These are phyloP conservation scores for Sphaerodactylus townsendi DNA, from an alignment of 2,113 vertebrate genomes.

Conservation along the genomic window DNA sequence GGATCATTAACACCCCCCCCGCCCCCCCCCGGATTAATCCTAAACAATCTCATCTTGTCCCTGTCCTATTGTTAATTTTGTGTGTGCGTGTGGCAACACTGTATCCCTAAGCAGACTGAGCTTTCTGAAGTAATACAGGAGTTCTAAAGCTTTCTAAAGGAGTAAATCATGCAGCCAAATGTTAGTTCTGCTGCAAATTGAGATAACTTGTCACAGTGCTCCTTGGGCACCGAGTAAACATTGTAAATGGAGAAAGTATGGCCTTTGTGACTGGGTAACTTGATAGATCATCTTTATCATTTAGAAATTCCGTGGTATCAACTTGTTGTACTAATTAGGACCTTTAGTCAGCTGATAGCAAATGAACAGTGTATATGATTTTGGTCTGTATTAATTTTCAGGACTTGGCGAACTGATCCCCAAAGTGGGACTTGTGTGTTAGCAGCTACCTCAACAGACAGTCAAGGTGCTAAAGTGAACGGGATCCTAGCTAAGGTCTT, in stretches of 20 bases:
- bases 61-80: not conserved
- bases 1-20: not conserved
- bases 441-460: conserved; percentile 73
- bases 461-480: conserved; percentile 45
- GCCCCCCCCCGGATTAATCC: not conserved
- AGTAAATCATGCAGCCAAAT: not conserved
- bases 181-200: not conserved
- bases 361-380: not conserved
- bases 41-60: not conserved
- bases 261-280: not conserved
- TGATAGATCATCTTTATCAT: no score
- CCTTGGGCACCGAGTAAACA: not conserved
- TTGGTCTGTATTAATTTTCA: conserved; percentile 34
- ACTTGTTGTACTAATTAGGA: not conserved
- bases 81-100: not conserved
- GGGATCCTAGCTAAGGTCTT: conserved; percentile 72
- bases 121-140: not conserved
- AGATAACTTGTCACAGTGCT: not conserved
- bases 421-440: conserved; percentile 69
- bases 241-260: not conserved
- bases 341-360: not conserved
- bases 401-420: conserved; percentile 77
- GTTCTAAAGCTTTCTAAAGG: no score
- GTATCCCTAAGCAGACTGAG: not conserved
- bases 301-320: not conserved